Evolutionary conservation across 2,797 vertebrate species (phyloP), one percentile per base, ranked within the genome.

Genomic region (Diglossa cyanea): DNA sequence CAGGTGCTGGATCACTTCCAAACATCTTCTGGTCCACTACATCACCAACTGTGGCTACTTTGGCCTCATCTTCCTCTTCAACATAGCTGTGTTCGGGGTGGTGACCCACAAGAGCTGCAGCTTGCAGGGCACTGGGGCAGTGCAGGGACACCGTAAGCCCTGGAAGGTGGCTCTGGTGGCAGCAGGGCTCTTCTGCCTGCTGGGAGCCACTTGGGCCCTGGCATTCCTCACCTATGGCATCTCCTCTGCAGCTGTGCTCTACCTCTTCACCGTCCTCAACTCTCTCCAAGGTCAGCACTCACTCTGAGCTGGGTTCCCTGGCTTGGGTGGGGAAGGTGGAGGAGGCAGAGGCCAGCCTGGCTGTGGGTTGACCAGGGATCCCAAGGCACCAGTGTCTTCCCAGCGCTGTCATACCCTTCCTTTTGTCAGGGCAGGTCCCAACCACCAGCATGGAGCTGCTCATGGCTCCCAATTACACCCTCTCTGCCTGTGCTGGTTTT

Each of bases 211-310:
- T 0, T 99, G 99, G 99, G 97, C 97, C 25, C 95, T 98, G 89
- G 95, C 89, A 25, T 97, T 99, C 94, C 90, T 99, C 65, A 80
- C 96, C 10, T 90, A 97, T 0, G 96, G 94, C 39, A 92, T 90
- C 67, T 97, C 26, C 97, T 98, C 77, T 17, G 67, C 2, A 7
- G 37, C 66, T 48, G 7, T 50, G 57, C 63, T 54, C 66, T 98
- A 99, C 87, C 30, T 98, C 82, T 98, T 97, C 86, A 98, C 98
- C 51, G 61, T 98, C 72, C 95, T 99, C 78, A 99, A 98, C 93
- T 98, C 98, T 2, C 97, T 99, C 61, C 99, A 99, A 98, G 99
- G 99, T 99, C 68, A 93, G 98, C 25, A 57, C 26, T 5, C 3
- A 21, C 50, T 77, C 39, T 2, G 4, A 61, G n/a, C 26, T 51